Evolutionary conservation across 1,140 invertebrate species (phyloP).

Genomic region (Pachypsylla venusta): DNA sequence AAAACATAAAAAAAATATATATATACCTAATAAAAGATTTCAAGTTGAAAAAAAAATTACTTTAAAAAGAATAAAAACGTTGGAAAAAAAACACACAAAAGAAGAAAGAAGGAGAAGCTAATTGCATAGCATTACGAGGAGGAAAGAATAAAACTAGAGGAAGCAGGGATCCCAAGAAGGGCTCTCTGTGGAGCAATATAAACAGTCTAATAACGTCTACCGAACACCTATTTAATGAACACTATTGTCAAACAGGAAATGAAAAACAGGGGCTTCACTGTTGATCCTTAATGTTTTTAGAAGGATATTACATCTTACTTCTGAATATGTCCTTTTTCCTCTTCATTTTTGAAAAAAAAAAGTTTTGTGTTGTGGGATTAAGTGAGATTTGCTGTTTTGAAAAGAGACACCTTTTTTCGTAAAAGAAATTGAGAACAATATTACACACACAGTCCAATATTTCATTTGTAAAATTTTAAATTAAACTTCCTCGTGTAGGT

Average conservation of each 20-base stretch:
- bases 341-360: no score
- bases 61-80: not conserved
- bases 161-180: slow-evolving; percentile 21
- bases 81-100: not conserved
- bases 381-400: not conserved
- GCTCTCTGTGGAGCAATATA: slow-evolving; percentile 26
- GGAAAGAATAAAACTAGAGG: slow-evolving; percentile 9
- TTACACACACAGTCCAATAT: no score
- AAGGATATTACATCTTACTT: slow-evolving; percentile 7
- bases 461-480: no score
- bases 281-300: slow-evolving; percentile 2
- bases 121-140: slow-evolving; percentile 5
- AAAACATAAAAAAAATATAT: not conserved
- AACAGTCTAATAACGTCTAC: slow-evolving; percentile 26
- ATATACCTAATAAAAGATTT: not conserved
- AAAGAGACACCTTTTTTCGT: slow-evolving; percentile 2
- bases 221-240: slow-evolving; percentile 32
- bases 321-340: no score
- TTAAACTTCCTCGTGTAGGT: no score
- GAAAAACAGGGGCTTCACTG: slow-evolving; percentile 14
- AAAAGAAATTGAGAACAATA: slow-evolving; percentile 7
- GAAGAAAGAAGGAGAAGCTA: not conserved
- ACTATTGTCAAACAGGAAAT: slow-evolving; percentile 26
- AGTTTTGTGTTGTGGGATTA: slow-evolving; percentile 6
- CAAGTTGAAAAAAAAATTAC: not conserved